Base-by-base conservation (phyloP, 2,888 invertebrate species). In the Pollenia angustigena region DNA sequence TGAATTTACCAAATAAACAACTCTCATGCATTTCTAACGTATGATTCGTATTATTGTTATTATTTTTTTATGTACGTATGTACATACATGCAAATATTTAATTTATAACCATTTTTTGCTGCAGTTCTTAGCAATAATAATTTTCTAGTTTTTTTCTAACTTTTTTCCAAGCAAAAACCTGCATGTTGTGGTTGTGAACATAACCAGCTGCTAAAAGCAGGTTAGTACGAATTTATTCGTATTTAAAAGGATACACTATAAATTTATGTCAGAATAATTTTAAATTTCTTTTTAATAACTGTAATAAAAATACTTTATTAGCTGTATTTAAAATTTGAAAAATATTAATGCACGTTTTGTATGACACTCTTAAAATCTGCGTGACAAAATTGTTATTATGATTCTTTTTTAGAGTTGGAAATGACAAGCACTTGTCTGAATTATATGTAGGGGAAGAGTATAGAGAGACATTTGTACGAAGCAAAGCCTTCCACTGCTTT, bases 161-260 rank as follows among this genome's bases (percentile, higher is more conserved):
- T 52, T 56, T 64, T 52, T 50, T 23, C 12, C 12, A 62, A n/a
- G 42, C 14, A 68, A 60, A 9, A 42, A 71, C 71, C 16, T 87
- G 80, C 81, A 86, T 83, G 80, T 78, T 75, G 50, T 68, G 52
- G 76, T 76, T 81, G 87, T 64, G 87, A 87, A 84, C 68, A 62
- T 74, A 69, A 78, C 58, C 87, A 87, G 81, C 81, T 87, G 87
- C 60, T 74, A 62, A 81, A 74, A 72, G 42, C 44, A 42, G n/a
- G 60, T 84, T 74, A 44, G 60, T 78, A 60, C 56, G 44, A 50
- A 62, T 32, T 69, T 76, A 14, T 32, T 32, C 32, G 32, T 32
- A 6, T 32, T 42, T 62, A 14, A 52, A 60, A 71, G 32, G 32
- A 23, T 10, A 62, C 64, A 80, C 80, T 48, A 76, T 66, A 71